Conservation (phyloP, 1,140 invertebrate genomes). For the Drosophila busckii region DNA sequence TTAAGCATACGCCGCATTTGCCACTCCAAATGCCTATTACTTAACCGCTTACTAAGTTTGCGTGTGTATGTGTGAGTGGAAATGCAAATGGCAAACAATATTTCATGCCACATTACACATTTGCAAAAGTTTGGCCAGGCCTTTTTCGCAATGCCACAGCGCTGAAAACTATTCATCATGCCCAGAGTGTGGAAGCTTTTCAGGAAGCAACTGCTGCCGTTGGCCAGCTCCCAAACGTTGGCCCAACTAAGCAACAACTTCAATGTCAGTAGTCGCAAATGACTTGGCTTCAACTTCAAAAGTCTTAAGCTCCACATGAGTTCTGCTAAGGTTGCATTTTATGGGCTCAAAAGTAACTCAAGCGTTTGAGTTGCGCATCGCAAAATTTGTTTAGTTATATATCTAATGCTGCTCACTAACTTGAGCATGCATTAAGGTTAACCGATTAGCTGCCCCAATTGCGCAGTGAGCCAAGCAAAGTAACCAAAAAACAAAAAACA, state of each 20-base stretch:
- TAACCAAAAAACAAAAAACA: slow-evolving; percentile 3
- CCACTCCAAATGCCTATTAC: slow-evolving; percentile 14
- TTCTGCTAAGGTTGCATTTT: slow-evolving; percentile 2
- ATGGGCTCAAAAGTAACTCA: slow-evolving; percentile 22
- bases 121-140: slow-evolving; percentile 20
- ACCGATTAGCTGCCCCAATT: slow-evolving; percentile 28
- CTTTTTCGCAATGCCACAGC: slow-evolving; percentile 17
- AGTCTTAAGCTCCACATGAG: background rate
- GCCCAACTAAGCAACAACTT: too few species aligned
- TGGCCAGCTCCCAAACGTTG: slow-evolving; percentile 15
- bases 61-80: background rate
- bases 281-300: slow-evolving; percentile 1
- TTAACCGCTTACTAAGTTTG: slow-evolving; percentile 8
- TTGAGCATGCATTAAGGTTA: too few species aligned
- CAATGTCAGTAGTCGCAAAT: slow-evolving; percentile 25
- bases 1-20: slow-evolving; percentile 32
- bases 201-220: slow-evolving; percentile 26
- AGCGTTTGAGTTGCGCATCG: slow-evolving; percentile 1
- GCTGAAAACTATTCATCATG: slow-evolving; percentile 22
- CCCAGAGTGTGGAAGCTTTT: slow-evolving; percentile 1
- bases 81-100: slow-evolving; percentile 24
- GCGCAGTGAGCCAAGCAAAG: slow-evolving; percentile 20
- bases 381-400: slow-evolving; percentile 25
- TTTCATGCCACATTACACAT: slow-evolving; percentile 42
- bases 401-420: too few species aligned